Evolutionary conservation across 2,113 vertebrate genomes (phyloP), one percentile per base, ranked within the genome.

Genomic region (Orthochromis indermauri): DNA sequence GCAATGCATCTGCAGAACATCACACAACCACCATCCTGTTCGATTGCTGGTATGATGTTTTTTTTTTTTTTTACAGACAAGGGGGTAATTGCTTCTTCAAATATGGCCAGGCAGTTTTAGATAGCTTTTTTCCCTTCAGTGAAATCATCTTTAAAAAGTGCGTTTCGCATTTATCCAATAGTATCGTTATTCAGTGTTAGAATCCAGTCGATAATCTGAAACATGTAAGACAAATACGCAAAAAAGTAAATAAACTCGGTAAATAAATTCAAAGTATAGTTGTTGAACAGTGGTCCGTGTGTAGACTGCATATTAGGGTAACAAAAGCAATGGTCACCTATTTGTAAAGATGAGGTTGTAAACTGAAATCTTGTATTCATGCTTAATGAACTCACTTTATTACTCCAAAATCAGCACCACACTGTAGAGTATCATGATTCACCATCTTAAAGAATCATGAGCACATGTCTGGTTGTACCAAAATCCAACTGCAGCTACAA

Each of bases 81-180:
- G 61, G 1, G 7, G 19, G 6, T 37, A 66, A 66, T 4, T 66
- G 33, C 31, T 66, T 66, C 10, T 66, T 35, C 31, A 35, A 19
- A n/a, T 66, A 66, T 31, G 61, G 31, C 31, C 31, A 66, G 61
- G 31, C n/a, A 66, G 61, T 35, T 66, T 66, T 66, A 35, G 61
- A 66, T 66, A 12, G 31, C 31, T 1, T 35, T n/a, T 66, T 66
- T 12, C 31, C 61, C 31, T 66, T 66, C 31, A 66, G 6, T 66
- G 31, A 66, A 37, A 66, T 13, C 7, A 13, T 66, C 3, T 21
- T 21, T 21, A 37, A 66, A 66, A 37, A 66, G 33, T 66, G 10
- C 0, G 1, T 66, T 66, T 8, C 0, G 1, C 33, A 66, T 66
- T 37, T 66, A 66, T n/a, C 17, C 61, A 37, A 7, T 63, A 4